Base-by-base conservation (phyloP, 2,888 invertebrate genomes). In the Criorhina ranunculi region DNA sequence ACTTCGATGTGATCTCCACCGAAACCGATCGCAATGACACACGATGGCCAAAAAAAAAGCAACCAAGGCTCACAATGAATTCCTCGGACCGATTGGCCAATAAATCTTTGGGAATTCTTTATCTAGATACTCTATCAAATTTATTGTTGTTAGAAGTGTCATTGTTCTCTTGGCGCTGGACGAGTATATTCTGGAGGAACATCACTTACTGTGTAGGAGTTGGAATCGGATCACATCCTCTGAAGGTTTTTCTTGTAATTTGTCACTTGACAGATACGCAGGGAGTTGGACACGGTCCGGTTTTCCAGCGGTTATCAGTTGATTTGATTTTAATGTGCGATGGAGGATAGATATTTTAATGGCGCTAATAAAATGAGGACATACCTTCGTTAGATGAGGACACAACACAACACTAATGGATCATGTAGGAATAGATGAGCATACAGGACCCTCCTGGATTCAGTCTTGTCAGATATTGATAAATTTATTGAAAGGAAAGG, bases 141-240 rank as follows among this genome's bases (percentile, higher is more conserved):
- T 80, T 80, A 67, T 80, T 67, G 67, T 73, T 80, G 60, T 73
- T 80, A 75, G 66, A 80, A 80, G 60, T 67, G 59, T 67, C 79
- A 73, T 66, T 73, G 73, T 79, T 40, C 64, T 59, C 40, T 15
- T 12, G 49, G 37, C 44, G 55, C 53, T 66, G 24, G 59, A 29
- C 49, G 40, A 15, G 40, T 29, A 15, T 33, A 33, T 37, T 9
- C 53, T 60, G 24, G 9, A 11, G 24, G 37, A 3, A 44, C 33
- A 31, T 35, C 17, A 33, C 42, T 42, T n/a, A n/a, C n/a, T 17
- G 35, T 67, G 67, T 67, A 53, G 59, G 59, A 44, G 67, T 55
- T 31, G 60, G 57, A 12, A 24, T 53, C 44, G 44, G 19, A 8
- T n/a, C 7, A 46, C 9, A 19, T 9, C 11, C 19, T 53, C 17